Conservation (phyloP, 2,113 vertebrate genomes). For the Calidris pugnax region DNA sequence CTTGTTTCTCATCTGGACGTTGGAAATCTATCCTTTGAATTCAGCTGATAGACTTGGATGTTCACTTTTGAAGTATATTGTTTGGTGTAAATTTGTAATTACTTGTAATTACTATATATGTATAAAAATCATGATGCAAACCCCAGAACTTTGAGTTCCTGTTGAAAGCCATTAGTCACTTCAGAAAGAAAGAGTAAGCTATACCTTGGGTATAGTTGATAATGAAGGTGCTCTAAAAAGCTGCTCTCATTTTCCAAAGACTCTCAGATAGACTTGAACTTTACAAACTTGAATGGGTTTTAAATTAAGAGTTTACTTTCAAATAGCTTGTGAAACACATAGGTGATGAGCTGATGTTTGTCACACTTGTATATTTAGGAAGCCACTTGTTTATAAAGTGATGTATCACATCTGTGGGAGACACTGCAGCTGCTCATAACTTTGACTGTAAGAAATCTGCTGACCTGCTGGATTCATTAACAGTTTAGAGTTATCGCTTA, state of each 20-base stretch:
- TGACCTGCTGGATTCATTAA: neutral
- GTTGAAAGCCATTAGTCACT: neutral
- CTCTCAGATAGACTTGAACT: neutral
- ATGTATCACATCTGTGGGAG: neutral
- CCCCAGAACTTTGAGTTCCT: neutral
- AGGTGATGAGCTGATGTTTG: neutral
- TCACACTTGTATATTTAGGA: neutral
- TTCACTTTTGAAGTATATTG: neutral
- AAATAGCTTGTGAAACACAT: neutral
- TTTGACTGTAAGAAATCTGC: neutral
- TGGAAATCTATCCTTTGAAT: neutral
- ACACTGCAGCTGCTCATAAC: neutral
- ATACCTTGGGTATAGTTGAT: neutral
- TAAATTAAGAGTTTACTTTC: neutral
- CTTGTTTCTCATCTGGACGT: neutral
- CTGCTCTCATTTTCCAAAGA: neutral
- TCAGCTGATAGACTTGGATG: neutral
- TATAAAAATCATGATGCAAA: neutral
- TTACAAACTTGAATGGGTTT: neutral
- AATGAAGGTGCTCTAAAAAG: neutral
- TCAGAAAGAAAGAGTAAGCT: neutral
- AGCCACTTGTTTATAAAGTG: neutral
- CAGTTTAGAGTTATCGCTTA: neutral
- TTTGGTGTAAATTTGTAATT: neutral
- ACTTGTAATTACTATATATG: neutral